phyloP scores from a whole-genome alignment of 2,888 invertebrate genomes.

The Ormyrus labotus region DNA sequence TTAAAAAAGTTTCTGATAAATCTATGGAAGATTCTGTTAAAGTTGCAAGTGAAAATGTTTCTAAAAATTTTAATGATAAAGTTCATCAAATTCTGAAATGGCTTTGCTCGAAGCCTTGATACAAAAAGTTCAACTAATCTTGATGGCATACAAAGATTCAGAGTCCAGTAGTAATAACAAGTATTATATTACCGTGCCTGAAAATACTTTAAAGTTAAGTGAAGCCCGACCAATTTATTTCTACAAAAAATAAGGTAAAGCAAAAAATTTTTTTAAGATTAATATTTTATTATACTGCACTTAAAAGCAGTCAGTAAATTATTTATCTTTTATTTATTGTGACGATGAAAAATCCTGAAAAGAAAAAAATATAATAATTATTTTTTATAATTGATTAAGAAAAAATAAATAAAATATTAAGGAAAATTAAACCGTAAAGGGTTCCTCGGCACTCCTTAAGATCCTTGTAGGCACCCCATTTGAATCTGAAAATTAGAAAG shows the following conservation, averaged over 20 bases:
- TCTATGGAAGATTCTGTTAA: slow-evolving; percentile 1
- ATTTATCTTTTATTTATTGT: slow-evolving; percentile 32
- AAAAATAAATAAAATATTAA: too few species aligned
- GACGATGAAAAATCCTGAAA: too few species aligned
- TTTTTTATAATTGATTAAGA: too few species aligned
- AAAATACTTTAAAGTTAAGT: slow-evolving; percentile 92
- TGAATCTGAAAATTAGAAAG: too few species aligned
- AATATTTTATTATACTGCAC: too few species aligned
- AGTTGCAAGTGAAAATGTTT: slow-evolving; percentile 5
- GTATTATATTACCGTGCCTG: slow-evolving; percentile 93
- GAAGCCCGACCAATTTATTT: slow-evolving; percentile 80
- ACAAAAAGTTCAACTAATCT: slow-evolving; percentile 92
- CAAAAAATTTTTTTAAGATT: not conserved
- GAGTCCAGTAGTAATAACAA: slow-evolving; percentile 92
- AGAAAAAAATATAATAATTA: too few species aligned
- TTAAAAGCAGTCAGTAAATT: too few species aligned
- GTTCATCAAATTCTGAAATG: slow-evolving; percentile 71
- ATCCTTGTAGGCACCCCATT: too few species aligned
- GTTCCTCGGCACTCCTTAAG: too few species aligned
- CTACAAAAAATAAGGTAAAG: slow-evolving; percentile 77
- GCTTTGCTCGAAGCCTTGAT: slow-evolving; percentile 90
- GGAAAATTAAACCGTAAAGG: too few species aligned
- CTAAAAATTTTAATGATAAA: slow-evolving; percentile 15
- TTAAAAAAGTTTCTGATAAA: slow-evolving; percentile 9
- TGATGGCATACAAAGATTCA: slow-evolving; percentile 86